Evolutionary conservation across 2,797 vertebrate species (phyloP), one percentile per base, ranked within the genome.

Genomic region (Rhinoraja longicauda): DNA sequence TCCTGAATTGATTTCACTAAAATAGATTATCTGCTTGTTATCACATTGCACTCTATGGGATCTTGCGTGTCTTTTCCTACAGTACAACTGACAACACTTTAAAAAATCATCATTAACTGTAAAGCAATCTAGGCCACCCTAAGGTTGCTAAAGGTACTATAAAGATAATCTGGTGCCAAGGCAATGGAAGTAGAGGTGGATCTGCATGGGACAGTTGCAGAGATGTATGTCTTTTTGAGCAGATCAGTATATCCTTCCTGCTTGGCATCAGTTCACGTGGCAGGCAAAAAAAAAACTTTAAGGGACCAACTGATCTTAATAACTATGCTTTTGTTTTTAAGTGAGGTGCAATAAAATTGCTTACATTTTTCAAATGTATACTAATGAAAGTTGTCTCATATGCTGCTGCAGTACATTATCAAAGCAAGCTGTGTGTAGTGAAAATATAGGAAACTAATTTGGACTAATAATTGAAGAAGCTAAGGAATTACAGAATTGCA

Each of bases 371-470:
- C 12, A 82, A 82, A 84, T 59, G 12, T 57, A 84, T 84, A 59
- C 59, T 36, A 17, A 36, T 15, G 59, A 4, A 53, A 84, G 13
- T 84, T 81, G 62, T 32, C 29, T 29, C 67, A 5, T 90, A 86
- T 39, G 62, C n/a, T 84, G 86, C n/a, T 67, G 24, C 59, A 64
- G 59, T 32, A 88, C 12, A 19, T 88, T 88, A 90, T 62, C 45
- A 90, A 90, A 70, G 86, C 62, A 67, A 90, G 62, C 86, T 90
- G 17, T 36, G 62, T 67, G n/a, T 32, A 90, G 32, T 90, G n/a
- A 64, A 90, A 67, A 67, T 36, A 15, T 32, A 26, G 29, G 32
- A 36, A 1, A 36, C 19, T 1, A 67, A 67, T 70, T 90, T 84
- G 59, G 29, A 70, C 19, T 67, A 67, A 64, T 62, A 84, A 59